Evolutionary conservation across 2,113 vertebrate genomes (phyloP).

Genomic region (Galbula dea): DNA sequence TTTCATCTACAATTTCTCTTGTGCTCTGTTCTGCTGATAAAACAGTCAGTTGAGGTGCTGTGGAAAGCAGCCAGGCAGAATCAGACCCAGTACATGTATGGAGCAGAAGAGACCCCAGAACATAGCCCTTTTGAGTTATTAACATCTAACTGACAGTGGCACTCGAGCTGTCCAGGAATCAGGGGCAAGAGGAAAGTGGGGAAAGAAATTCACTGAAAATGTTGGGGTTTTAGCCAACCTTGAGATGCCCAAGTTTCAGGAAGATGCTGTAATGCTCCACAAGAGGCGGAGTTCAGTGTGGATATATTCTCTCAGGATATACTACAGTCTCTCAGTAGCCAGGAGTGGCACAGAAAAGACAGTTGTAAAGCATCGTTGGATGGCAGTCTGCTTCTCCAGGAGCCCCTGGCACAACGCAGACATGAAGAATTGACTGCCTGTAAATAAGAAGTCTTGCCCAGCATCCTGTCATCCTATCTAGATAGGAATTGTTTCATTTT

Average conservation of each 20-base stretch:
- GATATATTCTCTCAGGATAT: neutral
- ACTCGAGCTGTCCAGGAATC: neutral
- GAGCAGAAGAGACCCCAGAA: neutral
- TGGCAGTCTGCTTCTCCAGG: neutral
- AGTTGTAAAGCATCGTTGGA: neutral
- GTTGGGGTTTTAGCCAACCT: neutral
- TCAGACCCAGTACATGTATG: fast-evolving
- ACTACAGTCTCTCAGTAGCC: neutral
- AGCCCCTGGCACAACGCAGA: neutral
- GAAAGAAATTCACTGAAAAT: neutral
- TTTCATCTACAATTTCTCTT: conserved; percentile 57
- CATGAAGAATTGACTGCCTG: fast-evolving
- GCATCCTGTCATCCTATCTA: neutral
- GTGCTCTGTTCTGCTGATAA: conserved; percentile 44
- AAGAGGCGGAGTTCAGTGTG: neutral
- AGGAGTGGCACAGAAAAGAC: neutral
- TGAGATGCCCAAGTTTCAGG: neutral
- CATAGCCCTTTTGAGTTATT: neutral
- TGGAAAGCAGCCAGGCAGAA: neutral
- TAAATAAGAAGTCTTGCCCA: neutral
- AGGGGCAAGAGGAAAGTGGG: neutral
- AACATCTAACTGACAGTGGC: neutral
- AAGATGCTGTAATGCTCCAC: neutral
- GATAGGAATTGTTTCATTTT: neutral
- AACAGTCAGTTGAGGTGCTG: neutral